Evolutionary conservation across 2,888 invertebrate genomes (phyloP).

Genomic region (Xylophagus ater): DNA sequence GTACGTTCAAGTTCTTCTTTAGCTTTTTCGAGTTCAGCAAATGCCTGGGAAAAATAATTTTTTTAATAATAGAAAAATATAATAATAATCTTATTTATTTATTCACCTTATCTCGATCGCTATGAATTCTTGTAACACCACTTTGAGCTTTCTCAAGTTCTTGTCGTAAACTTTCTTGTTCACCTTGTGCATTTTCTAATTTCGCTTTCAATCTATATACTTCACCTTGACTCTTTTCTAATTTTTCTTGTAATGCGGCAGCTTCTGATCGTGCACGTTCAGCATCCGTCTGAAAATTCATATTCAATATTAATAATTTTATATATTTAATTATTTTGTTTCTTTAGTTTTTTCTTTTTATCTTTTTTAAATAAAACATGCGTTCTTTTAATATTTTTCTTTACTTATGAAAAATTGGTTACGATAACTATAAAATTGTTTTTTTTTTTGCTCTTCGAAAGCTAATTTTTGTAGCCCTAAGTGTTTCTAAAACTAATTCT

Average conservation of each 20-base stretch:
- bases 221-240: slow-evolving; percentile 90
- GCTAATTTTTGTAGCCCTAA: too few species aligned
- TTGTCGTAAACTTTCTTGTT: slow-evolving; percentile 84
- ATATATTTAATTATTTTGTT: background rate
- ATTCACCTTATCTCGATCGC: slow-evolving; percentile 65
- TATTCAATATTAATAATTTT: too few species aligned
- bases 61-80: background rate
- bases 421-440: too few species aligned
- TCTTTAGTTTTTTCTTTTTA: background rate
- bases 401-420: too few species aligned
- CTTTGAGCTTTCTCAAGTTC: slow-evolving; percentile 81
- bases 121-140: slow-evolving; percentile 71
- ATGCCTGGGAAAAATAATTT: slow-evolving; percentile 39
- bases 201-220: slow-evolving; percentile 89
- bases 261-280: slow-evolving; percentile 77
- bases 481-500: too few species aligned
- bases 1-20: slow-evolving; percentile 81
- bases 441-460: too few species aligned
- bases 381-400: too few species aligned
- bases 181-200: slow-evolving; percentile 88
- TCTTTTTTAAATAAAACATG: too few species aligned
- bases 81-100: background rate
- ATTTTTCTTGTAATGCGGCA: slow-evolving; percentile 76
- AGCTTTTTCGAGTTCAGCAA: slow-evolving; percentile 73
- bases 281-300: slow-evolving; percentile 52